These are phyloP conservation scores for Odontamblyopus lacepedii DNA, from an alignment of 2,797 vertebrate species.

Conservation along the genomic window DNA sequence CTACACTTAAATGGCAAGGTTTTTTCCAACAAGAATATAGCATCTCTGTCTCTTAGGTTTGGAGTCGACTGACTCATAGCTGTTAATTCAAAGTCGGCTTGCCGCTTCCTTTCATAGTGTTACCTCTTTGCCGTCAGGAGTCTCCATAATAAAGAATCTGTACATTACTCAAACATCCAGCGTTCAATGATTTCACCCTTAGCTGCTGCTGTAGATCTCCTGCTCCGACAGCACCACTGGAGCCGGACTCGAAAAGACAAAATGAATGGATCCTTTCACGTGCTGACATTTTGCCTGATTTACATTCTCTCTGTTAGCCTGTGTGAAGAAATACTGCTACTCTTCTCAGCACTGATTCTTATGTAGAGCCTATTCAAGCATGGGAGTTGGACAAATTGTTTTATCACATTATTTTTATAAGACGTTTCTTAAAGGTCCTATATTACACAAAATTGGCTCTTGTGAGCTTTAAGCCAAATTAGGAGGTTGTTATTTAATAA, in stretches of 20 bases:
- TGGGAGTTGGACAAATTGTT: constrained; percentile 11
- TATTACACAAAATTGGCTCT: too few relatives aligned
- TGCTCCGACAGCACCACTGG: constrained; percentile 11
- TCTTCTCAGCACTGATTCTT: constrained; percentile 27
- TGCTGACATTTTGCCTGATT: constrained; percentile 56
- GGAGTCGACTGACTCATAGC: neutral
- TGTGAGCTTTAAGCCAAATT: too few relatives aligned
- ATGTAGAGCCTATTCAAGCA: constrained; percentile 18
- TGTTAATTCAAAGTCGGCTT: neutral
- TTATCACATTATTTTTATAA: constrained; percentile 4
- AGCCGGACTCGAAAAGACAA: constrained; percentile 41
- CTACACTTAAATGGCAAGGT: neutral
- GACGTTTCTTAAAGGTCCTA: too few relatives aligned
- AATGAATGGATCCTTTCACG: constrained; percentile 58
- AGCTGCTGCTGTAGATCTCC: constrained; percentile 31
- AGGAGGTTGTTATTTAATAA: too few relatives aligned
- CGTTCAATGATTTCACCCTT: constrained; percentile 17
- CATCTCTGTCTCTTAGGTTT: neutral
- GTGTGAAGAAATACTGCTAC: constrained; percentile 41
- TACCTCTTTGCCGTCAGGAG: neutral
- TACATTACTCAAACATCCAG: neutral
- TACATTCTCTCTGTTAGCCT: constrained; percentile 43
- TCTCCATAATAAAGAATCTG: neutral
- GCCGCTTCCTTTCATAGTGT: neutral
- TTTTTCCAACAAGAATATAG: neutral